Evolutionary conservation across 2,113 vertebrate genomes (phyloP), one percentile per base, ranked within the genome.

Genomic region (Rhegmatorhina hoffmannsi): DNA sequence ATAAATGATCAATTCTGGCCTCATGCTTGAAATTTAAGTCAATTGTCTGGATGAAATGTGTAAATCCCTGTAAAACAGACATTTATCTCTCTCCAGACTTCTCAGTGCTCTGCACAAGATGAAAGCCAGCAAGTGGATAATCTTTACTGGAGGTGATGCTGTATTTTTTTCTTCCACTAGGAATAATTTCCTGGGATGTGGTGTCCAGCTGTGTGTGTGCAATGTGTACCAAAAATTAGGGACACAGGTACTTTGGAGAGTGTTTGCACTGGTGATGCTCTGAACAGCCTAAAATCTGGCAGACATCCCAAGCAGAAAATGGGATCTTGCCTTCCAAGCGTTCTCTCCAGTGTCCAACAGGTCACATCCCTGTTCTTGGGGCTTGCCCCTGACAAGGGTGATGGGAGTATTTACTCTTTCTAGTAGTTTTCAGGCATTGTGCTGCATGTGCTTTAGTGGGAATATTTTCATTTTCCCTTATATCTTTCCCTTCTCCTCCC

Each of bases 51-150:
- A 91, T 77, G 79, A 95, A 95, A 94, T 77, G 84, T 93, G 92
- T 94, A 96, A 97, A 92, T 83, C 90, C 82, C 55, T 17, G 38
- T 84, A 52, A 83, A 94, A 84, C 38, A 75, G 82, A 44, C 76
- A 94, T 95, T 92, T 72, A 91, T 96, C 85, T 96, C 87, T 86
- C 84, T 94, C 76, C 85, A 93, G 82, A 78, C 55, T 93, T 93
- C 49, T 78, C 85, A 90, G 83, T 74, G 79, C 52, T 93, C 56
- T 94, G 47, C 44, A 40, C 18, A 85, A 95, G 87, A 91, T 92
- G 82, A 94, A 96, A 95, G 90, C 67, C 67, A 90, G 68, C 59
- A 75, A 95, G 56, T 63, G 40, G 72, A 36, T 86, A 90, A 89
- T 89, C 50, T 80, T 87, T 91, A 74, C 85, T 93, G 75, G 76